Evolutionary conservation across 2,888 invertebrate genomes (phyloP).

Genomic region (Mimumesa dahlbomi): DNA sequence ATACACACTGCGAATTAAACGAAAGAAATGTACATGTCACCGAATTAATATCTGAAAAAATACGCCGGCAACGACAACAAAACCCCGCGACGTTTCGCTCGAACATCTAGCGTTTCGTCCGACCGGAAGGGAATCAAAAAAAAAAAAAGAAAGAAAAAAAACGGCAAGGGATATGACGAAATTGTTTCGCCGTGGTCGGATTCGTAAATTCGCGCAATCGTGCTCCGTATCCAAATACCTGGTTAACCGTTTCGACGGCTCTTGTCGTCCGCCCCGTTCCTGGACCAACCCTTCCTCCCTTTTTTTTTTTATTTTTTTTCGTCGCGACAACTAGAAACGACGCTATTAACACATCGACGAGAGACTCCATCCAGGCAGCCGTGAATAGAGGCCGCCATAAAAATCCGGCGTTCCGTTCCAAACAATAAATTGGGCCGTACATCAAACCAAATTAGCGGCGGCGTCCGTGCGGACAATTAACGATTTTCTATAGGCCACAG

Average conservation of each 20-base stretch:
- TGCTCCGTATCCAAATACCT: background rate
- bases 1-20: too few relatives aligned
- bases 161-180: background rate
- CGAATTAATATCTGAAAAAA: too few relatives aligned
- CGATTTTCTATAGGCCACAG: slow-evolving; percentile 77
- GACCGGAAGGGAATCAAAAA: too few relatives aligned
- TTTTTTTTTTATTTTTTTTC: background rate
- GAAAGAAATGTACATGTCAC: too few relatives aligned
- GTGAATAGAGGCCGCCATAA: slow-evolving; percentile 20
- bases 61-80: too few relatives aligned
- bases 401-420: slow-evolving; percentile 35
- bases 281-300: background rate
- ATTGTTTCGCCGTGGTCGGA: background rate
- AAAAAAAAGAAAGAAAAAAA: background rate
- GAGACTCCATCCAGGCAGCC: slow-evolving; percentile 12
- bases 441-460: slow-evolving; percentile 73
- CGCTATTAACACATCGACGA: background rate
- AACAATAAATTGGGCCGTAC: slow-evolving; percentile 71
- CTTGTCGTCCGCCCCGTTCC: background rate
- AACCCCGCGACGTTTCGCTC: too few relatives aligned
- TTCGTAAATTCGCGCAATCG: background rate
- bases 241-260: background rate
- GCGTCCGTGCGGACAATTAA: slow-evolving; percentile 73
- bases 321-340: background rate
- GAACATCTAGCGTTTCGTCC: too few relatives aligned